Percentiles rank a stretch among this genome's conserved stretches.
Evolutionary conservation across 2,113 vertebrate genomes (phyloP).

Genomic region (Fulica atra): DNA sequence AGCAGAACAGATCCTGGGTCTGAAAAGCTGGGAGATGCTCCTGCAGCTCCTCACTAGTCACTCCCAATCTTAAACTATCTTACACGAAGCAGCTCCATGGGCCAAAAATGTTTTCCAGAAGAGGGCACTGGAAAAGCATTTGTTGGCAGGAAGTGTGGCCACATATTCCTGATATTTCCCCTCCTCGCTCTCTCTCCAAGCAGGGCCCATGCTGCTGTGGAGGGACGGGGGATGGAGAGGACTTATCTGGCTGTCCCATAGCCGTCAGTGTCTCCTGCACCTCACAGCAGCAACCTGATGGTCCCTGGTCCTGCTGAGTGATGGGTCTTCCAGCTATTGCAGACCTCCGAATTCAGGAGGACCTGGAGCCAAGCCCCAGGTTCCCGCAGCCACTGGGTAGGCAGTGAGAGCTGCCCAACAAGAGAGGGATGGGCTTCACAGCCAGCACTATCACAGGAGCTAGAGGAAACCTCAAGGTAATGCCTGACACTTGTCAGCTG

Average conservation of each 20-base stretch:
- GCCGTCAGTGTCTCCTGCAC: neutral
- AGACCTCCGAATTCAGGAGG: neutral
- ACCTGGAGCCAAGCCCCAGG: neutral
- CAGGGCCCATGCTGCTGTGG: neutral
- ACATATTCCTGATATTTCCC: neutral
- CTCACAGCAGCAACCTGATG: neutral
- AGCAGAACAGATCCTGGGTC: neutral
- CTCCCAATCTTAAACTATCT: neutral
- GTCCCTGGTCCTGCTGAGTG: neutral
- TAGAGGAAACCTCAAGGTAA: neutral
- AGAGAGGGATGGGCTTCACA: accelerated
- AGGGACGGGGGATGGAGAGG: neutral
- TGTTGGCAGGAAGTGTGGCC: neutral
- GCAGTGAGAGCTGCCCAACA: neutral
- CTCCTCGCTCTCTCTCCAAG: neutral
- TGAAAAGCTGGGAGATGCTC: neutral
- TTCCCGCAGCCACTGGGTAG: neutral
- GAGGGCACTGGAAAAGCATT: conserved; percentile 67
- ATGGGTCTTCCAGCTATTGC: neutral
- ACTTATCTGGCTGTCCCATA: neutral
- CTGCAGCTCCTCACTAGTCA: neutral
- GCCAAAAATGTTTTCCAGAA: conserved; percentile 58
- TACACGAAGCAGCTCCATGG: neutral
- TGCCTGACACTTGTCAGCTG: neutral
- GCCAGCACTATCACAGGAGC: neutral